Evolutionary conservation across 2,113 vertebrate genomes (phyloP).

Genomic region (Myxocyprinus asiaticus): DNA sequence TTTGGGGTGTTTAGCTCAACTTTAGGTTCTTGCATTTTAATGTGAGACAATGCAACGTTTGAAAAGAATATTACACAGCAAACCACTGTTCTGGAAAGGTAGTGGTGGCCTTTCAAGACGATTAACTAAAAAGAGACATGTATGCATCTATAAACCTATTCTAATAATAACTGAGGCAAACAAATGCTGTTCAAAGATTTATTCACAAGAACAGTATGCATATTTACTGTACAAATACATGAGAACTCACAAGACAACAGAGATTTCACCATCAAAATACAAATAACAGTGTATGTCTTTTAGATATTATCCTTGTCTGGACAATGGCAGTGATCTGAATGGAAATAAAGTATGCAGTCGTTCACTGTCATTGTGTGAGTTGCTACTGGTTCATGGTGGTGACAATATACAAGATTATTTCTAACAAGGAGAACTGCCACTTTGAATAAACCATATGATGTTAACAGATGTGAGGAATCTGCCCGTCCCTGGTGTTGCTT

Average conservation of each 20-base stretch:
- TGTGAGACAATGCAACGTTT: too few relatives aligned
- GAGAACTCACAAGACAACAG: conserved; percentile 56
- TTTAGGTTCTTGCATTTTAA: too few relatives aligned
- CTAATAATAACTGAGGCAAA: conserved; percentile 8
- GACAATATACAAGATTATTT: not conserved
- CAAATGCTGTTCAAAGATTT: conserved; percentile 54
- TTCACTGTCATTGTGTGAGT: not conserved
- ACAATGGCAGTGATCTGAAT: conserved; percentile 36
- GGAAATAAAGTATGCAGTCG: conserved; percentile 6
- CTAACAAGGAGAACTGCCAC: not conserved
- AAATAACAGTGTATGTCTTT: conserved; percentile 48
- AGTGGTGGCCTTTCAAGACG: too few relatives aligned
- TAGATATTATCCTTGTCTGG: not conserved
- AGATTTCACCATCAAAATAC: conserved; percentile 43
- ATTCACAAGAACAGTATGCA: conserved; percentile 59
- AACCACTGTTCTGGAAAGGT: too few relatives aligned
- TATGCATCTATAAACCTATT: not conserved
- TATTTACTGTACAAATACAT: conserved; percentile 47
- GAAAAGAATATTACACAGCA: too few relatives aligned
- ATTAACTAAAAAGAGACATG: too few relatives aligned
- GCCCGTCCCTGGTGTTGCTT: not conserved
- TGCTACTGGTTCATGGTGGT: conserved; percentile 23
- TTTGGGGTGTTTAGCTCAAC: too few relatives aligned
- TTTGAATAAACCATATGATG: not conserved
- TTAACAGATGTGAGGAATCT: not conserved